Conservation (phyloP, 2,888 invertebrate species). For the Limulus polyphemus region DNA sequence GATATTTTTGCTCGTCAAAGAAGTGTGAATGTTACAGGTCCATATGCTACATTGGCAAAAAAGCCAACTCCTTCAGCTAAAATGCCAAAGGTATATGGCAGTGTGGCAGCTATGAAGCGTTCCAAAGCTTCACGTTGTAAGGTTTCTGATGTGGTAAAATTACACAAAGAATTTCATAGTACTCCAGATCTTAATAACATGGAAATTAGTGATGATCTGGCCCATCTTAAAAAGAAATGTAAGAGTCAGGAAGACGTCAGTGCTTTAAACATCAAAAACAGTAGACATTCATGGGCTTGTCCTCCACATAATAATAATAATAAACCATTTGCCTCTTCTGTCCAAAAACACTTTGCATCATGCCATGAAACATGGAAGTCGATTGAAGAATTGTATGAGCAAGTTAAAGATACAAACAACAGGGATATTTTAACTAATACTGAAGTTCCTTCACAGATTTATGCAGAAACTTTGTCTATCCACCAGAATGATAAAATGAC, state of each 20-base stretch:
- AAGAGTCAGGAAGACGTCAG: conserved; percentile 54
- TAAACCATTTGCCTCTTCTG: conserved; percentile 14
- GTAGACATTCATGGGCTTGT: conserved; percentile 33
- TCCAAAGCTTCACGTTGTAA: conserved; percentile 44
- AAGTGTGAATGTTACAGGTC: conserved; percentile 6
- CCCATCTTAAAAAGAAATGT: conserved; percentile 17
- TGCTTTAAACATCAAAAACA: conserved; percentile 28
- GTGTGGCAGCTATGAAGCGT: conserved; percentile 51
- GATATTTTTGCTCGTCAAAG: conserved; percentile 75
- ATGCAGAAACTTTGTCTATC: conserved; percentile 26
- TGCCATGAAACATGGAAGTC: conserved; percentile 32
- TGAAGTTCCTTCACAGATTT: conserved; percentile 14
- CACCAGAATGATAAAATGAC: conserved; percentile 12
- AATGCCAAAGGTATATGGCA: conserved; percentile 22
- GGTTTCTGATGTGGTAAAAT: conserved; percentile 13
- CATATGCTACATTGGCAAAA: conserved; percentile 3
- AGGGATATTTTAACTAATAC: conserved; percentile 8
- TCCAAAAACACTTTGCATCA: conserved; percentile 25
- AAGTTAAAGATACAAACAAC: conserved; percentile 5
- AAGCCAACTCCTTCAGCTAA: conserved; percentile 44
- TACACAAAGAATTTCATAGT: conserved; percentile 73
- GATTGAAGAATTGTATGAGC: conserved; percentile 28
- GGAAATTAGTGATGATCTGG: not conserved
- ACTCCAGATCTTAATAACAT: conserved; percentile 75
- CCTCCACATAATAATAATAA: conserved; percentile 9